phyloP scores from a whole-genome alignment of 2,113 vertebrate species.

The Larimichthys polyactis region DNA sequence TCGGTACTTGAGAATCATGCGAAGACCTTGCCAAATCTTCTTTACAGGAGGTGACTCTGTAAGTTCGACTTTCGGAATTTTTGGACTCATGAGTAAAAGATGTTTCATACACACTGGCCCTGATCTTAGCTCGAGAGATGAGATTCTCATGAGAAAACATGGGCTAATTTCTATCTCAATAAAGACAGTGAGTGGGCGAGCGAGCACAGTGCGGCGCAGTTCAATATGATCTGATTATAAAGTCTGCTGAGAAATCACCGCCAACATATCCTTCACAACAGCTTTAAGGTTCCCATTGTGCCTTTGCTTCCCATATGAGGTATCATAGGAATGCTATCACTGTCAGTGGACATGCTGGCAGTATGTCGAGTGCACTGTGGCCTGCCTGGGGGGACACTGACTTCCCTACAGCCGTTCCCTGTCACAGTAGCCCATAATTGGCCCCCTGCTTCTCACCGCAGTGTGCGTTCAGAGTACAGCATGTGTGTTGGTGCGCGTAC shows the following conservation, averaged over 20 bases:
- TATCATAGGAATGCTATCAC: slow-evolving; percentile 50
- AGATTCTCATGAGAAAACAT: slow-evolving; percentile 31
- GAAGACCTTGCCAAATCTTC: neutral
- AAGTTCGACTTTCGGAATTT: neutral
- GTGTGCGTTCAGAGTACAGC: neutral
- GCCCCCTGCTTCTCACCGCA: slow-evolving; percentile 66
- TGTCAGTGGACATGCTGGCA: slow-evolving; percentile 63
- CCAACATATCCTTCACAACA: slow-evolving; percentile 44
- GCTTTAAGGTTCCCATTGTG: slow-evolving; percentile 53
- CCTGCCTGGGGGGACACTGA: slow-evolving; percentile 66
- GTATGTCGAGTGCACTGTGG: slow-evolving; percentile 42
- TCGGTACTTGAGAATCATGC: neutral
- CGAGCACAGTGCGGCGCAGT: slow-evolving; percentile 43
- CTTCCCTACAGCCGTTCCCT: slow-evolving; percentile 71
- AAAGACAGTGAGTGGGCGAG: slow-evolving; percentile 61
- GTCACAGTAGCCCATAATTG: slow-evolving; percentile 79
- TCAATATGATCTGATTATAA: slow-evolving; percentile 66
- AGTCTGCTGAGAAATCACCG: slow-evolving; percentile 56
- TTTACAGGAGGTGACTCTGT: neutral
- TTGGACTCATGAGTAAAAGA: slow-evolving; percentile 5
- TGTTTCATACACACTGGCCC: neutral
- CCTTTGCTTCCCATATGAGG: slow-evolving; percentile 50
- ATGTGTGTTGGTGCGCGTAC: slow-evolving; percentile 17
- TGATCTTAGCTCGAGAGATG: slow-evolving; percentile 16
- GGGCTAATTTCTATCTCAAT: slow-evolving; percentile 53